Conservation (phyloP, 2,888 invertebrate species). For the Phymatocera aterrima region DNA sequence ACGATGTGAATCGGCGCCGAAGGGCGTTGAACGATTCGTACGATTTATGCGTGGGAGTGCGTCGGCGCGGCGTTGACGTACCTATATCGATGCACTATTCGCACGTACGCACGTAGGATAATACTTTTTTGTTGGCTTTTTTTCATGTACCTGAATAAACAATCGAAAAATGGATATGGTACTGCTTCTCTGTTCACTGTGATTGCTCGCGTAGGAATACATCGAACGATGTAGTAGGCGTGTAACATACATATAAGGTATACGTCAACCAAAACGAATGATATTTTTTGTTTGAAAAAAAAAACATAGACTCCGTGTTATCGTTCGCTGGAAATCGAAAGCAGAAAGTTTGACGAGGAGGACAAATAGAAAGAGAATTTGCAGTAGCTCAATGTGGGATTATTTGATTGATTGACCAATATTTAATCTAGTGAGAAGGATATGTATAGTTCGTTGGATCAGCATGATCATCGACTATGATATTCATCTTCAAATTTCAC, state of each 20-base stretch:
- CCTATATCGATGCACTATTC: background rate
- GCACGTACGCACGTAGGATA: background rate
- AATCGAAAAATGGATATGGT: background rate
- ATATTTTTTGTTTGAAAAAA: no score
- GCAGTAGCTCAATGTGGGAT: no score
- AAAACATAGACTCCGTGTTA: background rate
- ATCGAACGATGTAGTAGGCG: no score
- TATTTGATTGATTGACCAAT: background rate
- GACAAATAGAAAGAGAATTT: no score
- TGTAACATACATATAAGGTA: no score
- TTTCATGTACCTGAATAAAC: background rate
- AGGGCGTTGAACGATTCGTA: slow-evolving; percentile 35
- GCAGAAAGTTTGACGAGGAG: background rate
- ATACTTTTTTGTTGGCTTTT: no score
- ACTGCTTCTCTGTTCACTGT: background rate
- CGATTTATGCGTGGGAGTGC: slow-evolving; percentile 43
- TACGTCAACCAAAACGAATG: no score
- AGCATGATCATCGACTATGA: background rate
- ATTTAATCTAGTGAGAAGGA: background rate
- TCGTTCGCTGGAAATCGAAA: background rate
- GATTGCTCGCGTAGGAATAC: background rate
- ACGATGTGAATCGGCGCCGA: slow-evolving; percentile 34
- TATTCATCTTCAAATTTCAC: background rate
- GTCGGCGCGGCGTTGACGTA: slow-evolving; percentile 4
- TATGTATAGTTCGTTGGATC: background rate